Evolutionary conservation across 1,140 invertebrate genomes (phyloP).

Genomic region (Diprion similis): DNA sequence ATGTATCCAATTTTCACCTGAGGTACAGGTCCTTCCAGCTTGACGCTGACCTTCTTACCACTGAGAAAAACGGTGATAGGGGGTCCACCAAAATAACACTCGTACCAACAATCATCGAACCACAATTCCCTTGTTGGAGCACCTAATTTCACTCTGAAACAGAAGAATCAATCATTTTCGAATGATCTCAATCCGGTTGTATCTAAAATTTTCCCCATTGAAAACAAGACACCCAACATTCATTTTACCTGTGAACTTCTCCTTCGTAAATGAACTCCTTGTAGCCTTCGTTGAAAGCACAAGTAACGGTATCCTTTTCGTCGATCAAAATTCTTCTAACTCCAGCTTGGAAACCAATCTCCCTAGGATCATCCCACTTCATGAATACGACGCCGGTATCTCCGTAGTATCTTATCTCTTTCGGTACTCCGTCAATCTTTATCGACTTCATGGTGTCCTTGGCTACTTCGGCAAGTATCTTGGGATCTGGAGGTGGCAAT

Average conservation of each 20-base stretch:
- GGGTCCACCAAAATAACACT: slow-evolving; percentile 91
- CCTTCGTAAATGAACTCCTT: slow-evolving; percentile 76
- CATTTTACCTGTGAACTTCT: slow-evolving; percentile 65
- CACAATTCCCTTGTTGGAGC: slow-evolving; percentile 91
- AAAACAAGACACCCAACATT: slow-evolving; percentile 12
- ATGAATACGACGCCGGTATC: slow-evolving; percentile 85
- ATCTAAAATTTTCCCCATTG: slow-evolving; percentile 18
- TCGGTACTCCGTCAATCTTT: slow-evolving; percentile 80
- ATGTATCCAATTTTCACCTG: slow-evolving; percentile 78
- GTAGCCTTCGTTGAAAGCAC: slow-evolving; percentile 77
- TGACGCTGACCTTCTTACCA: slow-evolving; percentile 76
- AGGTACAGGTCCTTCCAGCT: slow-evolving; percentile 87
- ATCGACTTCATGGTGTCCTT: slow-evolving; percentile 79
- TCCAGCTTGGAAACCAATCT: slow-evolving; percentile 83
- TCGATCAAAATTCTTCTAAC: slow-evolving; percentile 72
- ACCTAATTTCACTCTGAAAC: slow-evolving; percentile 81
- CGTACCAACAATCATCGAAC: slow-evolving; percentile 85
- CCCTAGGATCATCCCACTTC: slow-evolving; percentile 82
- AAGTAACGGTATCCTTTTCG: slow-evolving; percentile 71
- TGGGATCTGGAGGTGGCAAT: slow-evolving; percentile 65
- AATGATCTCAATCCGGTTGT: not conserved
- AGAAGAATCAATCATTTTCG: slow-evolving; percentile 22
- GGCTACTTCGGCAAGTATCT: slow-evolving; percentile 67
- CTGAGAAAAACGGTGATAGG: slow-evolving; percentile 84
- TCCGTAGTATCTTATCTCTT: slow-evolving; percentile 88